Base-by-base conservation (phyloP, 2,113 vertebrate species). In the Calidris pugnax region DNA sequence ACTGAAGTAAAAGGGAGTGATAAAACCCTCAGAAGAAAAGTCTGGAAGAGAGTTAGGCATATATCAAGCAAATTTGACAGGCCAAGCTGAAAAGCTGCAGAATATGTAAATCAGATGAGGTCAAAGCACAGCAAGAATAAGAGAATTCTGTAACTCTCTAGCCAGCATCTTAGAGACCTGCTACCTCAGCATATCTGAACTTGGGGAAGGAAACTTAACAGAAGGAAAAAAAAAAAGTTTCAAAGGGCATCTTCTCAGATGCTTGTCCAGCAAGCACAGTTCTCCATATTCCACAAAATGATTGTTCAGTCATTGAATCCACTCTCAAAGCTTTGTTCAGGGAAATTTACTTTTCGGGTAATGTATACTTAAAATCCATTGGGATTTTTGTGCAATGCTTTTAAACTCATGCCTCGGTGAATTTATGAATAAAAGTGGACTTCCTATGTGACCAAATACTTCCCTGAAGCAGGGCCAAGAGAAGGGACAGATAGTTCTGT, bases 21-120 rank as follows among this genome's bases (percentile, higher is more conserved):
- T 73, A 72, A 90, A 87, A 91, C 8, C 37, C 24, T 93, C 1
- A 2, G 50, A 77, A 77, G 27, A 62, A 63, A 81, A 75, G 47
- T 41, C 37, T 50, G 39, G 51, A 78, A 80, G 55, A 55, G 23
- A 47, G 48, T 66, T 83, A 67, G 69, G 26, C 47, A 48, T 71
- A 45, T 72, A 85, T 74, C 56, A 88, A 67, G 18, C 47, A 76
- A 77, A 92, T 88, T 88, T 90, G 93, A 78, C 56, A 86, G 79
- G 60, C 47, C 21, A 62, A 88, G 88, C 17, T 67, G 79, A 90
- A 93, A 91, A 90, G 79, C 60, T 90, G 85, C 75, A 92, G 41
- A 86, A 84, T 81, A 90, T 72, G 79, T 88, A 92, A 93, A 84
- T 77, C 76, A 80, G 80, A 81, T 1, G 21, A 93, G 82, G 85